Evolutionary conservation across 2,797 vertebrate genomes (phyloP), one percentile per base, ranked within the genome.

Genomic region (Siniperca scherzeri): DNA sequence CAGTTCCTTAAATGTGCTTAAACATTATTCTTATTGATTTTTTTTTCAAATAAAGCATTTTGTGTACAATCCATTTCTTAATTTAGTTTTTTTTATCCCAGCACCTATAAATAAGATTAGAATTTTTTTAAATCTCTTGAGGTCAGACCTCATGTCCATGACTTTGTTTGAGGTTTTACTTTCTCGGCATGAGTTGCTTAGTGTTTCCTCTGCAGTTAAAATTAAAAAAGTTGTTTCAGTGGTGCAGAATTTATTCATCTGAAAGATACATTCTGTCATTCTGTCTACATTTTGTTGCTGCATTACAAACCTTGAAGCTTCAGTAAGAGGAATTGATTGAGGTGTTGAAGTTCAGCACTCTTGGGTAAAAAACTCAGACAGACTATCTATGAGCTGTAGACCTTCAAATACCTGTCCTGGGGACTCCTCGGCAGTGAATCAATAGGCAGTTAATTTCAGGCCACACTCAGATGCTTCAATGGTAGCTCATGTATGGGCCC

Each of bases 341-440:
- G 73, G 74, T 78, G 80, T 71, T 86, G 87, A 88, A 86, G 84
- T 87, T 90, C 80, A 88, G 79, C 62, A 33, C 89, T 91, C 85
- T 76, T 82, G 80, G 72, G 82, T 70, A 60, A 50, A 83, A 85
- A 83, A 76, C 71, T 74, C 74, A 77, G 81, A 57, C n/a, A 12
- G 74, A 86, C 87, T 81, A 82, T 91, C 84, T 88, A 74, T 67
- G 88, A 83, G 87, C 87, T 91, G 72, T 62, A 88, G 81, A 83
- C 78, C 80, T 87, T 92, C 80, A 91, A 91, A 92, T 84, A 59
- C 87, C 83, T 83, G 81, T 91, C 89, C 72, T 85, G 86, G 81
- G 89, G 74, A 81, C 77, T 74, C 60, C 69, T 77, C 25, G 2
- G 69, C 69, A 68, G 75, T 82, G 70, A 86, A 92, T 93, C 90